Evolutionary conservation across 1,140 invertebrate species (phyloP).

Genomic region (Bombus pascuorum): DNA sequence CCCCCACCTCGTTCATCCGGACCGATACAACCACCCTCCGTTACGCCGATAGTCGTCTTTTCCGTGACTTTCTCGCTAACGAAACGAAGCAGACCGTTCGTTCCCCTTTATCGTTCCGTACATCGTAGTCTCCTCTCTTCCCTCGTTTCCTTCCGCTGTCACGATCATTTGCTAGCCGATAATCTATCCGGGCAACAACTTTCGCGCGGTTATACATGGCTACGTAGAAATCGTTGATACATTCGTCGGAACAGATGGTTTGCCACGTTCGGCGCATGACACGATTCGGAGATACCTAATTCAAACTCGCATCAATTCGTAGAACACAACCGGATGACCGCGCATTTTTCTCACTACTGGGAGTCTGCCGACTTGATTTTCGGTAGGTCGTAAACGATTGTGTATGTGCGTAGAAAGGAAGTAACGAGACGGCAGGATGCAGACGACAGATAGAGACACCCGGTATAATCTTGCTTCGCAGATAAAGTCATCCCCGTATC

Average conservation of each 20-base stretch:
- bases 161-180: background rate
- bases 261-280: background rate
- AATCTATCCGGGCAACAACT: no score
- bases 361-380: slow-evolving; percentile 27
- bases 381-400: slow-evolving; percentile 53
- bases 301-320: background rate
- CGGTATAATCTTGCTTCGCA: slow-evolving; percentile 37
- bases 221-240: no score
- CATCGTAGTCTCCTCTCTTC: background rate
- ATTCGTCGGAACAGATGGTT: background rate
- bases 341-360: slow-evolving; percentile 11
- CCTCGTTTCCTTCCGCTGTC: background rate
- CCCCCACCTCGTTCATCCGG: slow-evolving; percentile 54
- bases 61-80: slow-evolving; percentile 17
- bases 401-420: slow-evolving; percentile 70
- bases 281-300: background rate
- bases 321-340: slow-evolving; percentile 7
- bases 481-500: slow-evolving; percentile 72
- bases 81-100: background rate
- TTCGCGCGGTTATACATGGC: background rate
- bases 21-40: slow-evolving; percentile 58
- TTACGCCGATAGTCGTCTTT: slow-evolving; percentile 22
- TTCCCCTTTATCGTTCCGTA: background rate
- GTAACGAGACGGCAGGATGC: slow-evolving; percentile 70
- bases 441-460: slow-evolving; percentile 71